Conservation (phyloP, 2,797 vertebrate genomes). For the Hephaestus fuliginosus region DNA sequence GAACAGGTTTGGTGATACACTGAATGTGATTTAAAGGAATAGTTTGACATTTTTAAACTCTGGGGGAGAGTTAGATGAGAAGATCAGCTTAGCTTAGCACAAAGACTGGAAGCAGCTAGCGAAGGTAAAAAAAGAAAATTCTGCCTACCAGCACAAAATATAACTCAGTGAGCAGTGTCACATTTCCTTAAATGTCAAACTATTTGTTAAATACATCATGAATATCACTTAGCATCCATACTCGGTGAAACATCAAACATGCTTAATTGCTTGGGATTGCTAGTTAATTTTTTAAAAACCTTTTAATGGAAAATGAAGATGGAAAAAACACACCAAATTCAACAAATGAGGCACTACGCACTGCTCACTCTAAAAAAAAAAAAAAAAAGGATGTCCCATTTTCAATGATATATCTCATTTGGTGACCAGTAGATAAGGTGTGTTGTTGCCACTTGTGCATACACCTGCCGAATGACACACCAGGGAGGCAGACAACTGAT, state of each 20-base stretch:
- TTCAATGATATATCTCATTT: slow-evolving; percentile 18
- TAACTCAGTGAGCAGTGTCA: too few relatives aligned
- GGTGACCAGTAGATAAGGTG: neutral
- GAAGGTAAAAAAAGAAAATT: neutral
- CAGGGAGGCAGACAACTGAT: slow-evolving; percentile 12
- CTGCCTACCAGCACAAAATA: neutral
- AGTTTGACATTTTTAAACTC: neutral
- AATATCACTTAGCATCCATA: neutral
- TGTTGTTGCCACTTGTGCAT: slow-evolving; percentile 28
- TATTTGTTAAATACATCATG: neutral
- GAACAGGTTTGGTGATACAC: neutral
- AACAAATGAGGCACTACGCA: neutral
- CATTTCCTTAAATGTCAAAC: neutral
- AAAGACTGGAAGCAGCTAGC: neutral
- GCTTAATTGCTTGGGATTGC: neutral
- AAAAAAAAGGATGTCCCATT: neutral
- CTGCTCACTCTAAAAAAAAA: neutral
- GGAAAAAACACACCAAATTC: neutral
- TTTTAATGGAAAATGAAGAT: neutral
- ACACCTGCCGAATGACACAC: slow-evolving; percentile 26
- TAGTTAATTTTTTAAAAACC: neutral
- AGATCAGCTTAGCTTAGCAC: slow-evolving; percentile 2
- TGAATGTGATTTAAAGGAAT: neutral
- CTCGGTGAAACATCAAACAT: neutral
- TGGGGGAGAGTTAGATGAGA: neutral